phyloP scores from a whole-genome alignment of 2,113 vertebrate genomes.

The Cavia porcellus region DNA sequence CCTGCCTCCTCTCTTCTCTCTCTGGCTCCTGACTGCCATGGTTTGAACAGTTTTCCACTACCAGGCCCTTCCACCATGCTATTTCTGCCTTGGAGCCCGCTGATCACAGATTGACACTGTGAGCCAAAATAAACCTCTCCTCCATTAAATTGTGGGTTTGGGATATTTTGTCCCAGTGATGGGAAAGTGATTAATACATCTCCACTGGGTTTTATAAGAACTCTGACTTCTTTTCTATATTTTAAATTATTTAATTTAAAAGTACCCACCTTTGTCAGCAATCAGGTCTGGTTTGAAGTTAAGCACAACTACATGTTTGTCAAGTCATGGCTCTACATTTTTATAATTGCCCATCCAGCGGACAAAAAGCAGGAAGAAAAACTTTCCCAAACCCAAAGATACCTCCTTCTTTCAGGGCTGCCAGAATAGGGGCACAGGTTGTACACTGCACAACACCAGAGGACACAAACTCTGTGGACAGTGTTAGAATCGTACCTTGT shows the following conservation, averaged over 20 bases:
- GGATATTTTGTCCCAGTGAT: not conserved
- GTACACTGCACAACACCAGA: not conserved
- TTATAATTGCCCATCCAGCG: not conserved
- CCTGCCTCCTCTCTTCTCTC: not conserved
- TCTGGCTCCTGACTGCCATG: not conserved
- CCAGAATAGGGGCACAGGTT: not conserved
- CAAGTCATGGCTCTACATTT: not conserved
- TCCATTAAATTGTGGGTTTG: not conserved
- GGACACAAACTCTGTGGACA: not conserved
- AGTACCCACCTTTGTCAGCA: not conserved
- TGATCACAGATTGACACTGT: not conserved
- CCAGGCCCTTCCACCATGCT: not conserved
- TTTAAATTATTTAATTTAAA: conserved; percentile 21
- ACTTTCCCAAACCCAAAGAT: not conserved
- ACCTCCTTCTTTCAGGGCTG: not conserved
- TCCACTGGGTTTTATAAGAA: not conserved
- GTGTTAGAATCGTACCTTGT: not conserved
- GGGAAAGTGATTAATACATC: too few species aligned
- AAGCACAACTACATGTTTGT: not conserved
- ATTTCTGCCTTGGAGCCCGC: not conserved
- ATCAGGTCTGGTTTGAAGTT: not conserved
- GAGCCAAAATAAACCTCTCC: not conserved
- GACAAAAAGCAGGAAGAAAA: not conserved
- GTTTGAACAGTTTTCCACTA: not conserved
- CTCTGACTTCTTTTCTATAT: not conserved